Evolutionary conservation across 2,113 vertebrate species (phyloP), one percentile per base, ranked within the genome.

Genomic region (Hyaena hyaena): DNA sequence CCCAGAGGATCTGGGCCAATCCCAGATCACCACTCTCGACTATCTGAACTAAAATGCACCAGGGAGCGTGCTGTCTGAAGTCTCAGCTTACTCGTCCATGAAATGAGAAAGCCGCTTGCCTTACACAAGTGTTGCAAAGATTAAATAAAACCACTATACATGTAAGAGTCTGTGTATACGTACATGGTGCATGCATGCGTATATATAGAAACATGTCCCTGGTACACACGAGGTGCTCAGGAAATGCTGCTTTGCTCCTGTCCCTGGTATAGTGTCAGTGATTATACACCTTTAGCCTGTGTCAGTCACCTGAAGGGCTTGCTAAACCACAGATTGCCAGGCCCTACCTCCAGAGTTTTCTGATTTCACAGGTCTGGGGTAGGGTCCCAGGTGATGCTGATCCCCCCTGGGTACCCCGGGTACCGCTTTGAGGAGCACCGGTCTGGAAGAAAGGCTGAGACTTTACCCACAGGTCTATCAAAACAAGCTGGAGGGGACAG

Each of bases 381-480:
- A 80, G 63, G 21, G 93, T 71, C 53, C 66, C 45, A 24, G 31
- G 58, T 55, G 71, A 50, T 35, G 14, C 26, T 48, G 26, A 90
- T 12, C 10, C 26, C 26, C 58, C 26, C 17, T 58, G 39, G 55
- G 73, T 28, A 48, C 43, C 61, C 33, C 53, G 68, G 31, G 17
- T 63, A 68, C 79, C 69, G 76, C 12, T 33, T 23, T 43, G 69
- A 90, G 81, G 91, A 68, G 11, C 63, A 61, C 28, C 1, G 28
- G 35, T 92, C 50, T 90, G 19, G 33, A 68, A 66, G n/a, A 63
- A 80, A 87, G 48, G 45, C 83, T 66, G 35, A 73, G 55, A 33
- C 58, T 93, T 93, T 28, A 90, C 10, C 85, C n/a, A 28, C 5
- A 84, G 43, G 53, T 85, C 12, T 48, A 55, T 81, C 39, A 92